phyloP scores from a whole-genome alignment of 2,888 invertebrate genomes.

The Drosophila leonis region DNA sequence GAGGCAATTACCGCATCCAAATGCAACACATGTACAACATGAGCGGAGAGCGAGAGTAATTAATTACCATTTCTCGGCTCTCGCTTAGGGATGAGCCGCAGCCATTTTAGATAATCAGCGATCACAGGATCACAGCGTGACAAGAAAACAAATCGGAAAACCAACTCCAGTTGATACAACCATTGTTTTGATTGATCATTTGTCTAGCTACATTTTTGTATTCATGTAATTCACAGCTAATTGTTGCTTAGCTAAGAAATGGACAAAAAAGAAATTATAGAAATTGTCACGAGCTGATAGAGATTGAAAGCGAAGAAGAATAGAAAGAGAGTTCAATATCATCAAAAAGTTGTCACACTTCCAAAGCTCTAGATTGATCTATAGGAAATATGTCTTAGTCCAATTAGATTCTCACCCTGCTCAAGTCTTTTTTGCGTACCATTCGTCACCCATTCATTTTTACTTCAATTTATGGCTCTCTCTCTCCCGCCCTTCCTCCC shows the following conservation, averaged over 20 bases:
- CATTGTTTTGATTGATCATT: slow-evolving; percentile 42
- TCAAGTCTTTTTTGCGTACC: background rate
- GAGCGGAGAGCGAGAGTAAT: slow-evolving; percentile 17
- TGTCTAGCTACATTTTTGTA: background rate
- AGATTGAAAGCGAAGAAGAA: background rate
- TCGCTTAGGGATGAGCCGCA: slow-evolving; percentile 14
- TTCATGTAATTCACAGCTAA: slow-evolving; percentile 8
- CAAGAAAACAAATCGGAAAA: slow-evolving; percentile 18
- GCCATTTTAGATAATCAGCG: slow-evolving; percentile 38
- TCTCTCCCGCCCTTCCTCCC: background rate
- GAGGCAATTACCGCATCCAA: slow-evolving; percentile 58
- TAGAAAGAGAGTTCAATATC: background rate
- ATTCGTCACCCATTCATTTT: slow-evolving; percentile 4
- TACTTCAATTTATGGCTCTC: background rate
- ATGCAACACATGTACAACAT: slow-evolving; percentile 32
- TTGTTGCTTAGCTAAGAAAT: background rate
- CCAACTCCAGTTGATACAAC: slow-evolving; percentile 6
- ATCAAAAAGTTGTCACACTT: background rate
- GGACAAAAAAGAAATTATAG: background rate
- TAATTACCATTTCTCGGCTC: slow-evolving; percentile 40
- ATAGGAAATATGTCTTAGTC: background rate
- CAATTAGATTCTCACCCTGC: background rate
- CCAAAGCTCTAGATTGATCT: no score
- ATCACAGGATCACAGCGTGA: slow-evolving; percentile 49
- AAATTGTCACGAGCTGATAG: background rate